Evolutionary conservation across 2,113 vertebrate species (phyloP).

Genomic region (Prionailurus viverrinus): DNA sequence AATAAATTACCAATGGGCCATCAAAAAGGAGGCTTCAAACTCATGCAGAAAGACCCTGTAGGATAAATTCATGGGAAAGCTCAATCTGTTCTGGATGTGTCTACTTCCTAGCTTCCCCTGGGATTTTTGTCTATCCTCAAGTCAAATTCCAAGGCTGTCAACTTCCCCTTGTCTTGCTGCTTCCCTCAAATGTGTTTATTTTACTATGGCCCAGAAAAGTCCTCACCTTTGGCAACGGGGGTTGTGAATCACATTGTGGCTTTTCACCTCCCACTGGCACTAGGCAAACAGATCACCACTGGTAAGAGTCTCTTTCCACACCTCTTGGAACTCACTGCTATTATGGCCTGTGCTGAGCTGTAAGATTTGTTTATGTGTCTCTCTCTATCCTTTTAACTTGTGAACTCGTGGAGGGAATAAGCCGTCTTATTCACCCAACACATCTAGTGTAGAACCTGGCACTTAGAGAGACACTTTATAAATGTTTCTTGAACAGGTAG

Average conservation of each 20-base stretch:
- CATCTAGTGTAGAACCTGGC: neutral
- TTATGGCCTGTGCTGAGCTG: neutral
- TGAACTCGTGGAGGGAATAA: neutral
- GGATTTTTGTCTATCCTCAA: neutral
- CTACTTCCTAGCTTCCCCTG: neutral
- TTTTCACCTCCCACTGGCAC: neutral
- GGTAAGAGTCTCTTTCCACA: neutral
- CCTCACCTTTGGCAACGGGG: neutral
- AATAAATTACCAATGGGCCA: neutral
- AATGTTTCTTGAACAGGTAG: neutral
- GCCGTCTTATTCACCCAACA: neutral
- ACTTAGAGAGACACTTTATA: neutral
- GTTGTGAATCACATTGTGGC: neutral
- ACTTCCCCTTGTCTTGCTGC: neutral
- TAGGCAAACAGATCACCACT: neutral
- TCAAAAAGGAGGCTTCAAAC: neutral
- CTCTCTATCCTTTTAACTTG: neutral
- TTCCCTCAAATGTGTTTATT: neutral
- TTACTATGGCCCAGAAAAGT: neutral
- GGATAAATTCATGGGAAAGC: neutral
- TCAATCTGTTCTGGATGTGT: neutral
- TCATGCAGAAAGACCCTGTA: neutral
- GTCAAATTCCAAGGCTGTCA: constrained; percentile 3
- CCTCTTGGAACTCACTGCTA: neutral
- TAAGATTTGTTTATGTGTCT: neutral